Evolutionary conservation across 2,113 vertebrate genomes (phyloP), one percentile per base, ranked within the genome.

Genomic region (Thunnus maccoyii): DNA sequence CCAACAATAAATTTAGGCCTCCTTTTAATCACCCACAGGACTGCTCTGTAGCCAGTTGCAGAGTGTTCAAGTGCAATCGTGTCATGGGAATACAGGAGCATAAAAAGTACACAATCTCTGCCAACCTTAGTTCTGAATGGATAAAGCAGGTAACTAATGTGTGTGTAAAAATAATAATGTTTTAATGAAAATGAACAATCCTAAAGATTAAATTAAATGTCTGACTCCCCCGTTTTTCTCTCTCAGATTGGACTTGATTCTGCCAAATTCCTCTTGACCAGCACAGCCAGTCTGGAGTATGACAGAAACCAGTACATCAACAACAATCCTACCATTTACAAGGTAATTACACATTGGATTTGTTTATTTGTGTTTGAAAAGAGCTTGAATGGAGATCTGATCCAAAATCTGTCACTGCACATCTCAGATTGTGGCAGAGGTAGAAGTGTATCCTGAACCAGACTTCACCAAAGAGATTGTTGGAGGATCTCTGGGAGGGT

Each of bases 41-140:
- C 88, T 97, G 96, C 58, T 91, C 88, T 20, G 72, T 95, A 2
- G 95, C 96, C 0, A 55, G 1, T 0, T 97, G 96, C 52, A 55
- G 65, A 13, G 86, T 87, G 46, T 91, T 96, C 76, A 91, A 0
- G 36, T 97, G 96, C 79, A 82, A 16, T 0, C 12, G 8, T 14
- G 83, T 76, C 78, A 95, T 76, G 69, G 84, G 2, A 18, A 84
- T 76, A 80, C 73, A 74, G n/a, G 89, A 93, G 3, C 50, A 52
- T 0, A 76, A 32, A n/a, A 73, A 69, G 1, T 96, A 95, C 85
- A 81, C 17, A 20, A 92, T 97, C 67, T 91, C 92, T 65, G 95
- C 94, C 20, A 93, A 94, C 67, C 81, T 96, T 3, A 95, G 92
- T 75, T 95, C 96, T 1, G 14, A n/a, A 25, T 97, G 95, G 96